Conservation (phyloP, 2,888 invertebrate species). For the Periphyllus acericola region DNA sequence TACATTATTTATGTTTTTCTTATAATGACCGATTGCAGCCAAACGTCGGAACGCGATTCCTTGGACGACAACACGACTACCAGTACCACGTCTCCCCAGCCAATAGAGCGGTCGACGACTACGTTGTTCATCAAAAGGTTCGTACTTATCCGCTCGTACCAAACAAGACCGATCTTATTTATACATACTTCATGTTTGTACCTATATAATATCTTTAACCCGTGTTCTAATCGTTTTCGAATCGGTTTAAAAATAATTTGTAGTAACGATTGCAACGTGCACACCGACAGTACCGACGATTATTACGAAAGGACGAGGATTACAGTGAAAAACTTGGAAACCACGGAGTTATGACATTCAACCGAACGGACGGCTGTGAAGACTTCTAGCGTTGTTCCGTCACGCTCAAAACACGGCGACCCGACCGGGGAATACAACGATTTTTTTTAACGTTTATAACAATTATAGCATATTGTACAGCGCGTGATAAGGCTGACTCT, state of each 20-base stretch:
- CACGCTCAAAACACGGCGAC: constrained; percentile 16
- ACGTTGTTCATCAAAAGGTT: constrained; percentile 58
- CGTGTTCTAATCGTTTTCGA: constrained; percentile 1
- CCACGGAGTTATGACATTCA: constrained; percentile 62
- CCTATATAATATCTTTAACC: background rate
- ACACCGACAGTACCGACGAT: constrained; percentile 17
- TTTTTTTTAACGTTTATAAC: background rate
- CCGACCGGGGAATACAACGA: constrained; percentile 33
- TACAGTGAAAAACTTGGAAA: constrained; percentile 62
- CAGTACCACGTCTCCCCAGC: constrained; percentile 50
- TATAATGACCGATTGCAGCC: constrained; percentile 68
- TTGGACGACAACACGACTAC: constrained; percentile 81
- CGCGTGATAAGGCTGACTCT: background rate
- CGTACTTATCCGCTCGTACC: background rate
- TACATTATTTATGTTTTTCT: no score
- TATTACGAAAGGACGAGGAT: constrained; percentile 52
- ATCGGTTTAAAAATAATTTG: background rate
- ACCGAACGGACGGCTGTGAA: background rate
- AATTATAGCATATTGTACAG: background rate
- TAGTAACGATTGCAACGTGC: constrained; percentile 49
- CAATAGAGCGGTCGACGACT: constrained; percentile 47
- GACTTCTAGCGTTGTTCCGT: background rate
- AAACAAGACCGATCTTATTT: no score
- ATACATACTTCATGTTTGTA: background rate
- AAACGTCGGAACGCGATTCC: constrained; percentile 82